phyloP scores from a whole-genome alignment of 2,113 vertebrate genomes.

The Chloebia gouldiae region DNA sequence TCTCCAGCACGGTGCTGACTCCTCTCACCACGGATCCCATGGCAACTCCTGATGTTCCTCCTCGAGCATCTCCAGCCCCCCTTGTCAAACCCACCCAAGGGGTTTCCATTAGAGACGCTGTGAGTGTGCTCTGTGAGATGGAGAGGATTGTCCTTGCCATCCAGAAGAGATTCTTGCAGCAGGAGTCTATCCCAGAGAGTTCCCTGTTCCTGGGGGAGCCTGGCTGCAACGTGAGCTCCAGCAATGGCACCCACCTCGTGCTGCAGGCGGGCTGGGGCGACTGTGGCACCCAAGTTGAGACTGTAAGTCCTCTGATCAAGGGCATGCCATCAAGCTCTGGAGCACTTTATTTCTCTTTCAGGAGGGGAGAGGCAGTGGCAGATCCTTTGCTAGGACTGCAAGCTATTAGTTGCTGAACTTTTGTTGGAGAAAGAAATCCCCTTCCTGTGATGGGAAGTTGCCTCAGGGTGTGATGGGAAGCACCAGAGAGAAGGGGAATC shows the following conservation, averaged over 20 bases:
- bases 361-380: background rate
- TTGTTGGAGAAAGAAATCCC: background rate
- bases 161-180: conserved; percentile 73
- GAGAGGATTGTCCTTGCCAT: conserved; percentile 74
- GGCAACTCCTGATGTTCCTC: background rate
- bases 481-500: background rate
- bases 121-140: conserved; percentile 74
- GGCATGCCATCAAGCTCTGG: background rate
- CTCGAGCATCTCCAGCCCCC: background rate
- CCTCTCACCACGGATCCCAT: background rate
- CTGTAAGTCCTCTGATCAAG: conserved; percentile 63
- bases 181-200: conserved; percentile 65
- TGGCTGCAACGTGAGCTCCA: conserved; percentile 71
- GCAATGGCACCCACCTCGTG: conserved; percentile 73
- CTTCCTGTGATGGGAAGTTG: background rate
- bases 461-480: background rate
- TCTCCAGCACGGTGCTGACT: background rate
- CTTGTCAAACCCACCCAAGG: background rate
- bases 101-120: conserved; percentile 12
- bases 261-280: conserved; percentile 77
- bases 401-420: background rate
- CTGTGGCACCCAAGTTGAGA: conserved; percentile 73
- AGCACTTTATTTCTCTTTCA: background rate
- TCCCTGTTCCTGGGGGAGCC: conserved; percentile 80
- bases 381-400: too few relatives aligned